Conservation (phyloP, 2,113 vertebrate species). For the Bostrychus sinensis region DNA sequence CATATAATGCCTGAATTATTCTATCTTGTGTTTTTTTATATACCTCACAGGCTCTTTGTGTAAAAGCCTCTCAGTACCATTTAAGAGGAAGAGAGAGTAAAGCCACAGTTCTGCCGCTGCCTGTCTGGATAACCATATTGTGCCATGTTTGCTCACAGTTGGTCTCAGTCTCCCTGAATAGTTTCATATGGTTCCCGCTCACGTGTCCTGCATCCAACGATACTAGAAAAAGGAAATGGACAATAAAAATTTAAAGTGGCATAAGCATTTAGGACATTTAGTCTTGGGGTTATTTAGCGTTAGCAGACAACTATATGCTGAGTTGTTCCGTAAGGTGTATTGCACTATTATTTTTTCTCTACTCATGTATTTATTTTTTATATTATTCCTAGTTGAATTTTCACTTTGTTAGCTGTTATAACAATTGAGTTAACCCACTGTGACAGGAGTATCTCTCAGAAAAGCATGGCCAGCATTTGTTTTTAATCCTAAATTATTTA, state of each 20-base stretch:
- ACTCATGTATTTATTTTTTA: too few relatives aligned
- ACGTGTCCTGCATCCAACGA: conserved; percentile 1
- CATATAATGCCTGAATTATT: too few relatives aligned
- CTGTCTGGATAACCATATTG: background rate
- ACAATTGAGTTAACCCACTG: background rate
- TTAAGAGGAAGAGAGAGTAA: background rate
- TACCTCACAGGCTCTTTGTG: background rate
- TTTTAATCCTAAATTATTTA: too few relatives aligned
- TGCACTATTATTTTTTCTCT: too few relatives aligned
- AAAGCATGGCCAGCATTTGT: too few relatives aligned
- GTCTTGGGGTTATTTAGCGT: background rate
- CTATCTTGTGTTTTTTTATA: background rate
- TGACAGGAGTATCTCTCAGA: too few relatives aligned
- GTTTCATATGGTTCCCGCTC: background rate
- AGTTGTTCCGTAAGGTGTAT: too few relatives aligned
- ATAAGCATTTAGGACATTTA: background rate
- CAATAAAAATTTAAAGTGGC: background rate
- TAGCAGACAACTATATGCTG: too few relatives aligned
- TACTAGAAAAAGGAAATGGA: background rate
- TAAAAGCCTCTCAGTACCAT: background rate
- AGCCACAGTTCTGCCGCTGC: background rate
- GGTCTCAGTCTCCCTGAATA: background rate
- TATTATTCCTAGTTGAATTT: too few relatives aligned
- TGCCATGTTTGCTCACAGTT: background rate
- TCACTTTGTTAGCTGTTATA: background rate